phyloP scores from a whole-genome alignment of 2,113 vertebrate genomes.

The Gracilinanus agilis region DNA sequence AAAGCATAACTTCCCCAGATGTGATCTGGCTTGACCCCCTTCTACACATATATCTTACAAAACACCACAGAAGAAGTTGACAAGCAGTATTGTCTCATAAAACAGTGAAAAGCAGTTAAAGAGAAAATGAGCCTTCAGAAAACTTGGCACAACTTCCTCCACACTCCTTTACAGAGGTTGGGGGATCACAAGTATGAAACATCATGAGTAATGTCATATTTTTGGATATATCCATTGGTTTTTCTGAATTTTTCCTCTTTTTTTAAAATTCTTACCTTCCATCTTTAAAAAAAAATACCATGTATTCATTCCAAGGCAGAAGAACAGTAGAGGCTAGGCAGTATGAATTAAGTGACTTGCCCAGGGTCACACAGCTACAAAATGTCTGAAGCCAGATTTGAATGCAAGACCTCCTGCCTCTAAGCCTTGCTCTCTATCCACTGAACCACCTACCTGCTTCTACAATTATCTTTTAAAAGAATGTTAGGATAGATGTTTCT shows the following conservation, averaged over 20 bases:
- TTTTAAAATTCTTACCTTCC: not conserved
- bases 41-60: not conserved
- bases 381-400: not conserved
- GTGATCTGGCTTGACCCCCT: not conserved
- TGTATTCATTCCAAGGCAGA: too few relatives aligned
- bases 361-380: not conserved
- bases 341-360: not conserved
- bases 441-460: too few relatives aligned
- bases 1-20: constrained; percentile 5
- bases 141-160: not conserved
- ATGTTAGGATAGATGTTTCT: too few relatives aligned
- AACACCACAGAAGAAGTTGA: not conserved
- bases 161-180: not conserved
- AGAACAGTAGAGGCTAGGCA: too few relatives aligned
- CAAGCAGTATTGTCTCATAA: not conserved
- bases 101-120: not conserved
- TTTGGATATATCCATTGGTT: not conserved
- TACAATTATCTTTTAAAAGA: too few relatives aligned
- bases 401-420: not conserved
- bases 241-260: not conserved
- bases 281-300: not conserved
- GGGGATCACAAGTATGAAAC: not conserved
- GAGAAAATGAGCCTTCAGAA: not conserved
- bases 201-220: not conserved
- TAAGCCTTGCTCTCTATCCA: too few relatives aligned